Percentiles rank a stretch among this genome's conserved stretches.
Evolutionary conservation across 2,888 invertebrate species (phyloP).

Genomic region (Brenthis daphne): DNA sequence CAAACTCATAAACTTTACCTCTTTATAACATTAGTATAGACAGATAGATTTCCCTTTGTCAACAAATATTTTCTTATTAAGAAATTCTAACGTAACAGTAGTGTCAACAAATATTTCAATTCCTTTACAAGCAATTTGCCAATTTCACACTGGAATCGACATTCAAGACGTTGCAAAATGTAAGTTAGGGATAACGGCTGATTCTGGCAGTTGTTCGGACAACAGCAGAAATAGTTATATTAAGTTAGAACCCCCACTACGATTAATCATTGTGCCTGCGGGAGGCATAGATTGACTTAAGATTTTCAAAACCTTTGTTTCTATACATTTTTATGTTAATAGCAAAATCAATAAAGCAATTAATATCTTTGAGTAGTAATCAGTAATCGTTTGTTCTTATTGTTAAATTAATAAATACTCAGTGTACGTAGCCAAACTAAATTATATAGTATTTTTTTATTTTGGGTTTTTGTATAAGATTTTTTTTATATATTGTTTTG

Average conservation of each 20-base stretch:
- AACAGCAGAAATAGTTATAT: slow-evolving; percentile 76
- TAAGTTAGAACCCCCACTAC: slow-evolving; percentile 59
- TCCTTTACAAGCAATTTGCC: slow-evolving; percentile 3
- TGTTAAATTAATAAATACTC: too few species aligned
- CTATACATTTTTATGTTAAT: neutral
- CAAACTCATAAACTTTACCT: too few species aligned
- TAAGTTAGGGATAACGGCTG: slow-evolving; percentile 44
- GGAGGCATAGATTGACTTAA: slow-evolving; percentile 66
- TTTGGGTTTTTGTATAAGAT: too few species aligned
- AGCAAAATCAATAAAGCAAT: too few species aligned
- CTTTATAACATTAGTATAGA: too few species aligned
- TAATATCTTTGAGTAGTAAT: too few species aligned
- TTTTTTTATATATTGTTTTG: too few species aligned
- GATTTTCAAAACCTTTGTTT: slow-evolving; percentile 1
- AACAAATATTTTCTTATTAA: neutral
- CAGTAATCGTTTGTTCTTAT: too few species aligned
- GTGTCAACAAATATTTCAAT: neutral
- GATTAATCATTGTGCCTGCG: slow-evolving; percentile 73
- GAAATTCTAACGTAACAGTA: too few species aligned
- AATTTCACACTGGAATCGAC: slow-evolving; percentile 25
- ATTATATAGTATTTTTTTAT: too few species aligned
- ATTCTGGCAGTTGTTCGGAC: slow-evolving; percentile 68
- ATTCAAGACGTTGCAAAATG: slow-evolving; percentile 21
- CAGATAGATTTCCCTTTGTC: neutral
- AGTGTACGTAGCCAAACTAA: too few species aligned